Evolutionary conservation across 2,113 vertebrate species (phyloP).

Genomic region (Thermophis baileyi): DNA sequence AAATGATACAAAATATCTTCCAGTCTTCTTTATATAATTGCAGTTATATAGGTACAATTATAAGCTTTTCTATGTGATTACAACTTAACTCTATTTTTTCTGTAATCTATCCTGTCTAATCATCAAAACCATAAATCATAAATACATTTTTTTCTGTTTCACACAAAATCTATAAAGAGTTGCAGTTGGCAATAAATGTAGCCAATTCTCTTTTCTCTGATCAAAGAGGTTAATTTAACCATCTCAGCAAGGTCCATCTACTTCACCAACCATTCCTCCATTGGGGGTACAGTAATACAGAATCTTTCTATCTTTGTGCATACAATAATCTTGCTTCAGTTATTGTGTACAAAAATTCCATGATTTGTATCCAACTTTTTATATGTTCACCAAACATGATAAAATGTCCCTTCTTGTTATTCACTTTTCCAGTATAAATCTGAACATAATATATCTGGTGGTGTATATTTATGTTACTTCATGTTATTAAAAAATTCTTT

Average conservation of each 20-base stretch:
- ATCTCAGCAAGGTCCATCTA: neutral
- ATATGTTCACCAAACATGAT: neutral
- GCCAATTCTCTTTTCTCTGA: neutral
- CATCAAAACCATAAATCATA: neutral
- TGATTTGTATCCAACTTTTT: neutral
- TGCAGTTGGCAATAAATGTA: neutral
- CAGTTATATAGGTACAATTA: neutral
- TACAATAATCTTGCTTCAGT: neutral
- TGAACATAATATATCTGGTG: neutral
- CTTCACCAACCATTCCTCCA: neutral
- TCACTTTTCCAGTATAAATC: neutral
- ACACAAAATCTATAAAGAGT: neutral
- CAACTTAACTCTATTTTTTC: neutral
- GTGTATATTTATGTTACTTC: neutral
- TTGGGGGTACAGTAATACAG: neutral
- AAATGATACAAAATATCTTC: neutral
- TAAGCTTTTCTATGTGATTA: neutral
- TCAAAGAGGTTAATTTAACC: neutral
- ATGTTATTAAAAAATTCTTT: neutral
- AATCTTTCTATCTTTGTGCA: neutral
- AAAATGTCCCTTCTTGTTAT: neutral
- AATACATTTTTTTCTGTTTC: neutral
- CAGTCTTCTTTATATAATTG: neutral
- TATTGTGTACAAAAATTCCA: neutral
- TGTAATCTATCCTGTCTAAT: neutral